Base-by-base conservation (phyloP, 2,113 vertebrate species). In the Ranitomeya imitator region DNA sequence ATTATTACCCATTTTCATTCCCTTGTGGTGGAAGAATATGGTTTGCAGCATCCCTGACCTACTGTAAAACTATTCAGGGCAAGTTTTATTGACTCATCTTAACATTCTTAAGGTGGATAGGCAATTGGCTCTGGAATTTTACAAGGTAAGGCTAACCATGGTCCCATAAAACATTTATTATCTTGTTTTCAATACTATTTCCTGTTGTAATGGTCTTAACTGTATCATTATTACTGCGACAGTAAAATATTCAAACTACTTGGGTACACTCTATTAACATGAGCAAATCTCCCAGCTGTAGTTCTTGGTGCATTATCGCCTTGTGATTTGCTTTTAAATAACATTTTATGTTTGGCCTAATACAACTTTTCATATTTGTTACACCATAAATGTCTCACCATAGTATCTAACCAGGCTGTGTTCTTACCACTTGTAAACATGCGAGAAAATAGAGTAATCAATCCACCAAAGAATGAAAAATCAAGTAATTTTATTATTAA, bases 161-260 rank as follows among this genome's bases (percentile, higher is more conserved):
- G 87, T 23, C 81, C 87, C 78, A 88, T 88, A 88, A 88, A 88
- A 67, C 87, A 84, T 88, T 85, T 88, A 85, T 31, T 85, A 88
- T 88, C 87, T 88, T 85, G 65, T 83, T 63, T 52, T 78, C 81
- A 79, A 54, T 79, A 51, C 87, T 16, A 77, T 88, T 88, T 88
- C 87, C 87, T 88, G 87, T 85, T 85, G 81, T 88, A 83, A 78
- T 77, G 69, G 77, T 88, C 31, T 74, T 85, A 85, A 79, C 55
- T 59, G 23, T 63, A 85, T 79, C 81, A 79, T 31, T 85, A 84
- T 79, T 84, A 52, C 23, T 52, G 23, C 57, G 21, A 67, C 59
- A 67, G 60, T 78, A 78, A 84, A 61, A 78, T 78, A 61, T 88
- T 85, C 83, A 26, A 67, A 85, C 45, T 31, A 19, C 21, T 31